Evolutionary conservation across 2,888 invertebrate species (phyloP).

Genomic region (Torymus tubicola): DNA sequence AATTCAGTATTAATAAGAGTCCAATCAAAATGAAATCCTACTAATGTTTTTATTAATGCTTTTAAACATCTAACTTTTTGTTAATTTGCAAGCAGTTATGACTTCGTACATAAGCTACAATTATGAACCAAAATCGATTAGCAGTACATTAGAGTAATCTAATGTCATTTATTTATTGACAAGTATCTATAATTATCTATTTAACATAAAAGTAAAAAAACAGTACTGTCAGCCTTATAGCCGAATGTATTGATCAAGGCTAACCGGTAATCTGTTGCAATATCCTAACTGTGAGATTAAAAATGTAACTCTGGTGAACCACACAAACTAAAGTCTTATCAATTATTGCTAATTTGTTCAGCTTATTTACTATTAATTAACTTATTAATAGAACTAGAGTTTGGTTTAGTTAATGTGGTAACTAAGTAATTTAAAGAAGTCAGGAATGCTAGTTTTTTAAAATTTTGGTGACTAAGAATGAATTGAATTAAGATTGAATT

Average conservation of each 20-base stretch:
- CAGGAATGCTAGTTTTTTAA: not conserved
- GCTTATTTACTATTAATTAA: conserved; percentile 31
- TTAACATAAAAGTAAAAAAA: conserved; percentile 36
- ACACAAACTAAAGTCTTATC: conserved; percentile 42
- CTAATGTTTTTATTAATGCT: not conserved
- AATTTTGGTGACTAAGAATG: not conserved
- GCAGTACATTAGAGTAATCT: conserved; percentile 2
- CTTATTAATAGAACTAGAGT: conserved; percentile 19
- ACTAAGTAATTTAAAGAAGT: not conserved
- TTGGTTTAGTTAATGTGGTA: conserved; percentile 15
- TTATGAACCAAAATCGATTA: conserved; percentile 12
- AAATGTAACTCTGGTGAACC: conserved; percentile 60
- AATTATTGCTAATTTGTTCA: conserved; percentile 15
- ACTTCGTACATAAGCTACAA: conserved; percentile 10
- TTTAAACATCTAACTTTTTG: conserved; percentile 23
- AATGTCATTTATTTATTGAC: conserved; percentile 40
- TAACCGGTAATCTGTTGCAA: conserved; percentile 61
- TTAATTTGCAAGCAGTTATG: not conserved
- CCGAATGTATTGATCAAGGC: conserved; percentile 26
- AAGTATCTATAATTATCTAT: conserved; percentile 14
- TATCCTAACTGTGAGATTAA: conserved; percentile 65
- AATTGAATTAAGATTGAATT: conserved; percentile 9
- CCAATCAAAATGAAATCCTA: conserved; percentile 43
- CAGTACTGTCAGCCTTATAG: conserved; percentile 42
- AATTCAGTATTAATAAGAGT: conserved; percentile 52